Evolutionary conservation across 2,797 vertebrate species (phyloP).

Genomic region (Fratercula arctica): DNA sequence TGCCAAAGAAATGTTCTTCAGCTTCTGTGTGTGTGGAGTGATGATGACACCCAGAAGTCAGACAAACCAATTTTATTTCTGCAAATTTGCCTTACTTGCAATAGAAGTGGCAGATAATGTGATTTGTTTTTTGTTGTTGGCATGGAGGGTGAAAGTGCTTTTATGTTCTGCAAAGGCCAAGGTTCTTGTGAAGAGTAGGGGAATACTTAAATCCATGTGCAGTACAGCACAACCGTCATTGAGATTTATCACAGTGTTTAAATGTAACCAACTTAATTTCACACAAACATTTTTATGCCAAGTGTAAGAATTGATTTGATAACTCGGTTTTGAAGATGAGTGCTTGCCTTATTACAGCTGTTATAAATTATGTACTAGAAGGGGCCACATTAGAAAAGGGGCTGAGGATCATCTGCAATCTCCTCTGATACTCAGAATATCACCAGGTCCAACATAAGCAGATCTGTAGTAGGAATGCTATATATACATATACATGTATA

Average conservation of each 20-base stretch:
- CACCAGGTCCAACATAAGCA: neutral
- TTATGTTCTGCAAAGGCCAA: neutral
- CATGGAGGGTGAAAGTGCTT: conserved; percentile 16
- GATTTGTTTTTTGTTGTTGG: conserved; percentile 42
- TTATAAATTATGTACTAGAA: conserved; percentile 16
- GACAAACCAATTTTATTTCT: conserved; percentile 33
- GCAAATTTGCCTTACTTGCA: conserved; percentile 19
- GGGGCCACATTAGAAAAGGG: neutral
- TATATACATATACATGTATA: neutral
- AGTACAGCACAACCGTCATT: neutral
- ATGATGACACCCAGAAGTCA: conserved; percentile 43
- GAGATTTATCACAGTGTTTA: conserved; percentile 59
- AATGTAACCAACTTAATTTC: conserved; percentile 68
- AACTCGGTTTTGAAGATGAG: conserved; percentile 48
- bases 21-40: neutral
- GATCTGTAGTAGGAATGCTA: neutral
- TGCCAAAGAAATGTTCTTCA: conserved; percentile 36
- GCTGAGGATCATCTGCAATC: neutral
- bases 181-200: neutral
- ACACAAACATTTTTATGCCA: conserved; percentile 61
- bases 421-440: neutral
- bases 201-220: conserved; percentile 32
- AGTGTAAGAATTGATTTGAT: conserved; percentile 55
- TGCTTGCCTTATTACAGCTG: neutral
- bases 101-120: conserved; percentile 39